These are phyloP conservation scores for Chrysogorgia sp. DNA, from an alignment of 92 coral and sea anemone genomes.

Conservation along the genomic window DNA sequence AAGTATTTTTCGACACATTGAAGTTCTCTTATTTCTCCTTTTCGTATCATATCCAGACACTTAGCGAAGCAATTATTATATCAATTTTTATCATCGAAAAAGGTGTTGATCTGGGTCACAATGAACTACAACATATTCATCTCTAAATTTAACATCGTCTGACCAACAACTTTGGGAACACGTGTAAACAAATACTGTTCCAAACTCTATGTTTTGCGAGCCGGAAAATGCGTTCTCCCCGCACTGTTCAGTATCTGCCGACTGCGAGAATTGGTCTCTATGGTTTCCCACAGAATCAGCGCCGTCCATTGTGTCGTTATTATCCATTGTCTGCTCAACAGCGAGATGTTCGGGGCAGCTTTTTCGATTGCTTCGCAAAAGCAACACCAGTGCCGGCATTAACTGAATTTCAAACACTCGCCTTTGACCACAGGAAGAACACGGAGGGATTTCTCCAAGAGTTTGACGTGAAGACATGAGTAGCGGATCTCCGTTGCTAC, in stretches of 20 bases:
- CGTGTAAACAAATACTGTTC: slow-evolving; percentile 81
- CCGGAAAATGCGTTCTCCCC: background rate
- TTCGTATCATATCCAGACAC: too few relatives aligned
- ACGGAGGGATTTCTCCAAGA: slow-evolving; percentile 58
- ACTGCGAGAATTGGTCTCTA: background rate
- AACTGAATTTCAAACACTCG: slow-evolving; percentile 86
- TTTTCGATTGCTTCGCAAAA: slow-evolving; percentile 38
- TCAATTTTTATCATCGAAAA: too few relatives aligned
- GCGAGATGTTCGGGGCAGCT: background rate
- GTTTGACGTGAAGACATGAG: slow-evolving; percentile 53
- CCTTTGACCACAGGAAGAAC: slow-evolving; percentile 74
- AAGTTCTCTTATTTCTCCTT: too few relatives aligned
- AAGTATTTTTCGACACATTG: too few relatives aligned
- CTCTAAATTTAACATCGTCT: slow-evolving; percentile 32
- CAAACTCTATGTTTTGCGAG: slow-evolving; percentile 71
- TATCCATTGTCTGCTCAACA: background rate
- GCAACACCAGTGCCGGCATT: slow-evolving; percentile 82
- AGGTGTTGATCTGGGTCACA: slow-evolving; percentile 63
- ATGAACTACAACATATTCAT: slow-evolving; percentile 73
- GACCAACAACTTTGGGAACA: slow-evolving; percentile 85
- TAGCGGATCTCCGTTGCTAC: slow-evolving; percentile 77
- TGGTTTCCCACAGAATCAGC: background rate
- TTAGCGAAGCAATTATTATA: too few relatives aligned
- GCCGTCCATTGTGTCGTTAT: background rate
- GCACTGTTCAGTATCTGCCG: background rate